Percentiles rank a stretch among this genome's conserved stretches.
Conservation (phyloP, 2,113 vertebrate genomes). For the Poecile atricapillus region DNA sequence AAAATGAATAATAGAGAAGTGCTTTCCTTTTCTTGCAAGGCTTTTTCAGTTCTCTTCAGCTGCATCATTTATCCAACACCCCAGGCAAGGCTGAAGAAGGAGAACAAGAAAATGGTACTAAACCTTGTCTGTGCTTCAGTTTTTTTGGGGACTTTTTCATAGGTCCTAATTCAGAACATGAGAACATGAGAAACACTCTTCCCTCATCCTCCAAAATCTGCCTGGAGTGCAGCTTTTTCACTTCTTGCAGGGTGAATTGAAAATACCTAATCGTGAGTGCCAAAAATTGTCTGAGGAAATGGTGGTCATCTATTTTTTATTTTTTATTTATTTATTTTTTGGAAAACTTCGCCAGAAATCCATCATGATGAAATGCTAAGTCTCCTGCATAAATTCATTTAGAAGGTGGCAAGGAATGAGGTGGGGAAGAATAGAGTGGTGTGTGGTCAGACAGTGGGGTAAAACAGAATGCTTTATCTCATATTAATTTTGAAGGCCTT, state of each 20-base stretch:
- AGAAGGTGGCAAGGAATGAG: not conserved
- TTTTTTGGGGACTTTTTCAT: not conserved
- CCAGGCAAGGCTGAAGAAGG: not conserved
- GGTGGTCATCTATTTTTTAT: not conserved
- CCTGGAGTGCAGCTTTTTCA: not conserved
- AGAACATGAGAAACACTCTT: not conserved
- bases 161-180: not conserved
- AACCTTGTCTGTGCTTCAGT: not conserved
- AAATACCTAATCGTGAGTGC: rapidly evolving
- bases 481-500: not conserved
- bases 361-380: not conserved
- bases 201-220: not conserved
- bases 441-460: not conserved
- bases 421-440: not conserved
- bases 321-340: not conserved
- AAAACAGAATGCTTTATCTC: not conserved
- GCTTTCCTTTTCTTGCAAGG: not conserved
- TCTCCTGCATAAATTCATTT: not conserved
- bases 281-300: not conserved
- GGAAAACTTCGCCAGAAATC: not conserved
- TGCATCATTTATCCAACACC: not conserved
- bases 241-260: not conserved
- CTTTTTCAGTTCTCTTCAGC: not conserved
- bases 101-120: not conserved
- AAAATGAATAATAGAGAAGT: not conserved